phyloP scores from a whole-genome alignment of 2,113 vertebrate species.

The Dascyllus trimaculatus region DNA sequence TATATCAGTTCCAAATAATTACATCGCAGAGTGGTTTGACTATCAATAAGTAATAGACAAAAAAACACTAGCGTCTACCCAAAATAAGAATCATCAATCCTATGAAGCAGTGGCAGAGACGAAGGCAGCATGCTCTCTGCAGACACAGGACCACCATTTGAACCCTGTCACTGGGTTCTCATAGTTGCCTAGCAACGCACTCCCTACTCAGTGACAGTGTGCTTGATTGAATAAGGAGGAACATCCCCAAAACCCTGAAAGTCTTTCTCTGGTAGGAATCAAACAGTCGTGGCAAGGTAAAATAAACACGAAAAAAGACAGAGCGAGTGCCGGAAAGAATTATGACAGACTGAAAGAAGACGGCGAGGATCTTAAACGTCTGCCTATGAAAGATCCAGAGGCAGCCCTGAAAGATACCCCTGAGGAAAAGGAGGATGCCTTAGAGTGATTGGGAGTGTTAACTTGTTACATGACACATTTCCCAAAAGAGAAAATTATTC shows the following conservation, averaged over 20 bases:
- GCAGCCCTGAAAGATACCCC: constrained; percentile 25
- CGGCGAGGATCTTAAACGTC: constrained; percentile 41
- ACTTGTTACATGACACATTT: constrained; percentile 8
- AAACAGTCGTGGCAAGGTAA: constrained; percentile 70
- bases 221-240: constrained; percentile 79
- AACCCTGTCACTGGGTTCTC: constrained; percentile 76
- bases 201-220: constrained; percentile 70
- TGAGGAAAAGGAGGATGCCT: constrained; percentile 5
- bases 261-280: constrained; percentile 74
- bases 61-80: background rate
- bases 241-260: constrained; percentile 78
- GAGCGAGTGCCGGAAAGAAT: constrained; percentile 40
- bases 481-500: background rate
- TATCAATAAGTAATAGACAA: constrained; percentile 20
- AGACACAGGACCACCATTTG: constrained; percentile 73
- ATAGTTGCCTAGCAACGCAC: constrained; percentile 86
- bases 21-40: background rate
- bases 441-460: background rate
- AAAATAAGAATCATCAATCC: constrained; percentile 25
- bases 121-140: constrained; percentile 30
- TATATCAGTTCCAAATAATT: constrained; percentile 21
- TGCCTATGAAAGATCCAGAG: constrained; percentile 14
- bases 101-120: constrained; percentile 30
- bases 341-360: constrained; percentile 40
- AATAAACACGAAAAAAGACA: constrained; percentile 59